phyloP scores from a whole-genome alignment of 2,113 vertebrate species.

The Xyliphius kryptos region DNA sequence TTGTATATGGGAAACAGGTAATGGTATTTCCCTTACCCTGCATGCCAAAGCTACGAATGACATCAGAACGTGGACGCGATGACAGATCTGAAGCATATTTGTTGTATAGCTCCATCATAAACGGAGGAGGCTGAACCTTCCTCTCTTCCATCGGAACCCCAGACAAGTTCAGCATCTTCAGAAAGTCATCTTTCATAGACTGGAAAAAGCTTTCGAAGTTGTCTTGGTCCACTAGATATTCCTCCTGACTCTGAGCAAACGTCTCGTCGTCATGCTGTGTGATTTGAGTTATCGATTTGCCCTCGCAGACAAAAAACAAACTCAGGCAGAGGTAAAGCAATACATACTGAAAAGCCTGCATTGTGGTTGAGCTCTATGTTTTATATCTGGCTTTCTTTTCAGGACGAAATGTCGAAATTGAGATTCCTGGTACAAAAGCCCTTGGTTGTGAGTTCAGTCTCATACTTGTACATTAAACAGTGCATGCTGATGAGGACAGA shows the following conservation, averaged over 20 bases:
- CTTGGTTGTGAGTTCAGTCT: conserved; percentile 59
- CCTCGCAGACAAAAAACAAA: conserved; percentile 52
- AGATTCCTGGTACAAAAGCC: conserved; percentile 44
- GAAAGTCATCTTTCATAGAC: conserved; percentile 76
- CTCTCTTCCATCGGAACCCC: conserved; percentile 71
- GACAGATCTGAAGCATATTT: conserved; percentile 77
- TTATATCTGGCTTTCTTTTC: conserved; percentile 52
- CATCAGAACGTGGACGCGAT: conserved; percentile 80
- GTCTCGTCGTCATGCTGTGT: too few relatives aligned
- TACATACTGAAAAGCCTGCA: conserved; percentile 49
- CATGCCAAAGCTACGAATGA: conserved; percentile 86
- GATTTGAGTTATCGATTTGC: conserved; percentile 66
- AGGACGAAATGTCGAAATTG: conserved; percentile 43
- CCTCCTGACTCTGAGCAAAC: conserved; percentile 38
- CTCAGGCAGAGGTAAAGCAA: conserved; percentile 55
- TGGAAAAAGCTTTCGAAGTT: conserved; percentile 67
- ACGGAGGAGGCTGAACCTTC: conserved; percentile 77
- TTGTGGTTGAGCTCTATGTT: conserved; percentile 41
- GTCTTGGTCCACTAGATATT: conserved; percentile 41
- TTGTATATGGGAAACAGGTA: too few relatives aligned
- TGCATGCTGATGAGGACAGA: conserved; percentile 64
- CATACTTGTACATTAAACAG: conserved; percentile 66
- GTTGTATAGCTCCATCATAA: conserved; percentile 96
- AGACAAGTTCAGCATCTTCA: conserved; percentile 81
- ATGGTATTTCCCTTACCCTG: conserved; percentile 84